Base-by-base conservation (phyloP, 1,140 invertebrate genomes). In the Bombus fervidus region DNA sequence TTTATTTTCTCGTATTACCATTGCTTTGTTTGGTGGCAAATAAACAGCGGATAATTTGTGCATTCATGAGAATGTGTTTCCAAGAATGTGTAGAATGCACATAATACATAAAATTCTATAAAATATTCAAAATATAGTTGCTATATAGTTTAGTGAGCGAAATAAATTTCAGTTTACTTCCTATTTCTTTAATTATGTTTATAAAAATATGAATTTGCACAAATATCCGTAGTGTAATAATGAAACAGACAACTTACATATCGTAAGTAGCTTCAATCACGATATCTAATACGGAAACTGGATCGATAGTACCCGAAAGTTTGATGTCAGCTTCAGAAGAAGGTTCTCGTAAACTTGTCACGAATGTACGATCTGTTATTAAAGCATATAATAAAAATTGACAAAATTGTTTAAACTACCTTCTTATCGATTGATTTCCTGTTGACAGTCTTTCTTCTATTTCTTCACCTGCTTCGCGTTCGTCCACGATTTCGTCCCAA, bases 251-350 rank as follows among this genome's bases (percentile, higher is more conserved):
- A 66, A 85, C 83, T 77, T 86, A 93, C 93, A 93, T 90, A 12
- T 87, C 68, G 80, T 92, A 93, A 41, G 91, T 91, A 10, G 91
- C 87, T 25, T 91, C 87, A 2, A 93, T 86, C 62, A 94, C 87
- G 39, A 80, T 37, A 43, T 93, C n/a, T 2, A 93, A 83, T 43
- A 87, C 76, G 10, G 76, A 28, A 22, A 39, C 12, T 18, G 85
- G 53, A 53, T 88, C 71, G 4, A 59, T 73, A 22, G 39, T 53
- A 47, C n/a, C 84, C 37, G 31, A 72, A 37, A 59, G 53, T 83
- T 73, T 59, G 8, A 31, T 1, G 8, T 6, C 18, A 1, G 69
- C 39, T 43, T 43, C 41, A 34, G 31, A n/a, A 4, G 15, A n/a
- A 1, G 22, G 4, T 64, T 77, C 37, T 18, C n/a, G 37, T n/a